phyloP scores from a whole-genome alignment of 35 echinoderm and acorn worm genomes.

The Acanthaster planci region DNA sequence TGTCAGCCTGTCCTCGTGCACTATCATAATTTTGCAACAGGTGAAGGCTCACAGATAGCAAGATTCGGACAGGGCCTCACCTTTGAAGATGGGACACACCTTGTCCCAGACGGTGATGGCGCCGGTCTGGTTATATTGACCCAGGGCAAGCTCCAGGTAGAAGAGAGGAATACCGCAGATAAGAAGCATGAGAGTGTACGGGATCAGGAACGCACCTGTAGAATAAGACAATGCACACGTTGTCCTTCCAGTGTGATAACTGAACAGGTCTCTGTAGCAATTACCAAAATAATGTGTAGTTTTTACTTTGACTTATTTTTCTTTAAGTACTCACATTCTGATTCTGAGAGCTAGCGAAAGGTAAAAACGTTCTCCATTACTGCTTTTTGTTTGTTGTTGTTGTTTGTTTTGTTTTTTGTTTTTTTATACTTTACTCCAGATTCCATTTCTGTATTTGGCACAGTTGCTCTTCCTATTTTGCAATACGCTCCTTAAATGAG shows the following conservation, averaged over 20 bases:
- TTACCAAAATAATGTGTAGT: too few relatives aligned
- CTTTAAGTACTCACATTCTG: background rate
- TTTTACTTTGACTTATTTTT: background rate
- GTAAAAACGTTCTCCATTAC: too few relatives aligned
- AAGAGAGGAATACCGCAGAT: slow-evolving; percentile 93
- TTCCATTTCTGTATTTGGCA: background rate
- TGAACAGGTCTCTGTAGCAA: too few relatives aligned
- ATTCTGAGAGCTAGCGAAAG: background rate
- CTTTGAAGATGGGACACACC: slow-evolving; percentile 95
- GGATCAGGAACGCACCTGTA: slow-evolving; percentile 93
- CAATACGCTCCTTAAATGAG: too few relatives aligned
- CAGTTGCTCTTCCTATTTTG: too few relatives aligned
- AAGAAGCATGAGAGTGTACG: slow-evolving; percentile 88
- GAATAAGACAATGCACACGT: background rate
- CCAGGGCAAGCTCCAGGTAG: slow-evolving; percentile 89
- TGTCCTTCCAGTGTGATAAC: background rate
- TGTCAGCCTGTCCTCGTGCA: too few relatives aligned
- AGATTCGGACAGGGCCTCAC: slow-evolving; percentile 41
- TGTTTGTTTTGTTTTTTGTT: too few relatives aligned
- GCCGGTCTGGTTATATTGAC: slow-evolving; percentile 91
- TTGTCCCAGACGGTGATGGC: slow-evolving; percentile 97
- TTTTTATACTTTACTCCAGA: too few relatives aligned
- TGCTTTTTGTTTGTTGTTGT: too few relatives aligned
- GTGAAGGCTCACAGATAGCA: too few relatives aligned
- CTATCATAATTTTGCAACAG: too few relatives aligned